phyloP scores from a whole-genome alignment of 2,797 vertebrate species.

The Menidia menidia region DNA sequence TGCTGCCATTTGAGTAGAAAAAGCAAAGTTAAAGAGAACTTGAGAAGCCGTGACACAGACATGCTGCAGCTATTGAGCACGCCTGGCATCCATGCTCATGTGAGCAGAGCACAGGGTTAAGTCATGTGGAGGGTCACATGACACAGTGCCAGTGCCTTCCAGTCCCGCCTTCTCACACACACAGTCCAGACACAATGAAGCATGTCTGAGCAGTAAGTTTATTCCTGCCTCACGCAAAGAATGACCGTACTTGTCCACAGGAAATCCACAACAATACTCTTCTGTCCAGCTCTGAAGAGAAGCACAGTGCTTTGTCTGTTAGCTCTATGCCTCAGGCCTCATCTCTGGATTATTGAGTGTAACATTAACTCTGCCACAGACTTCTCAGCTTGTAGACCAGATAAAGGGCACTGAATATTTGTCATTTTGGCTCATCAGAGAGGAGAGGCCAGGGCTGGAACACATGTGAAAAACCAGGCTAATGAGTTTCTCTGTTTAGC shows the following conservation, averaged over 20 bases:
- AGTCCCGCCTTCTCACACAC: not conserved
- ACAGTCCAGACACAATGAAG: constrained; percentile 34
- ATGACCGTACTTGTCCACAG: constrained; percentile 32
- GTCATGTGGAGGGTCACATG: constrained; percentile 49
- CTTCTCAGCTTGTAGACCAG: not conserved
- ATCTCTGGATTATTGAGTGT: constrained; percentile 11
- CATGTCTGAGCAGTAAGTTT: constrained; percentile 30
- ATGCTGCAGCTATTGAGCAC: too few relatives aligned
- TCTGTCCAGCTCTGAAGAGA: constrained; percentile 36
- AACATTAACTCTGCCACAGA: not conserved
- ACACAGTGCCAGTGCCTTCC: constrained; percentile 8
- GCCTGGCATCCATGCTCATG: not conserved
- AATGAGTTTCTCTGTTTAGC: constrained; percentile 55
- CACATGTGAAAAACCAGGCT: constrained; percentile 44
- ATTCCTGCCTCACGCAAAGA: constrained; percentile 34
- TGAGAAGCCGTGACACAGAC: too few relatives aligned
- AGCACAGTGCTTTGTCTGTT: constrained; percentile 11
- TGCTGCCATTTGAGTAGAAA: too few relatives aligned
- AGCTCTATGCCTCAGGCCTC: constrained; percentile 3
- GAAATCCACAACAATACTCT: constrained; percentile 47
- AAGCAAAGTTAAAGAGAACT: too few relatives aligned
- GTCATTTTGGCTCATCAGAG: constrained; percentile 18
- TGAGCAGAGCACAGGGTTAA: constrained; percentile 31
- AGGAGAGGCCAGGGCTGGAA: not conserved
- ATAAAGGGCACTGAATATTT: constrained; percentile 3